Percentiles rank a stretch among this genome's conserved stretches.
These are phyloP conservation scores for Heterodera schachtii DNA, from an alignment of 1,140 invertebrate genomes.

Conservation along the genomic window DNA sequence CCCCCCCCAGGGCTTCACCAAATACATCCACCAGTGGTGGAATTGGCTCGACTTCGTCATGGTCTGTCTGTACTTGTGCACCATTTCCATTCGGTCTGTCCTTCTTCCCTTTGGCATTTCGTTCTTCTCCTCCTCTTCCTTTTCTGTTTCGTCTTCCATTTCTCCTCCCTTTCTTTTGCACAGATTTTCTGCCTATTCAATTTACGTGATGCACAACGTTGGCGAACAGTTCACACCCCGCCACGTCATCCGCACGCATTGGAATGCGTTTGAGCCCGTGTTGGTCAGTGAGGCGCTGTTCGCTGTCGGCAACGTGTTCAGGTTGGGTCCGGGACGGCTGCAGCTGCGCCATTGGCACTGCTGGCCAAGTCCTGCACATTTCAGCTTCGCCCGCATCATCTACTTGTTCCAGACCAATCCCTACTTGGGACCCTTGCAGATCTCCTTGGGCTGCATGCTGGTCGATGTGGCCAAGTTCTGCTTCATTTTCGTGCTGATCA, in stretches of 20 bases:
- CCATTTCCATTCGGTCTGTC: slow-evolving; percentile 67
- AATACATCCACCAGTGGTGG: slow-evolving; percentile 90
- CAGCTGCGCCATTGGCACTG: slow-evolving; percentile 67
- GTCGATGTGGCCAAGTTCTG: slow-evolving; percentile 71
- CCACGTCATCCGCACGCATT: slow-evolving; percentile 55
- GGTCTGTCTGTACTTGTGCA: slow-evolving; percentile 69
- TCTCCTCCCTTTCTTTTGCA: not conserved
- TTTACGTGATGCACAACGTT: slow-evolving; percentile 43
- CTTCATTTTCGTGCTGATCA: slow-evolving; percentile 70
- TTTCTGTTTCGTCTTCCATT: not conserved
- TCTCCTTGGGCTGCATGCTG: slow-evolving; percentile 71
- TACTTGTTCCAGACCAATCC: slow-evolving; percentile 69
- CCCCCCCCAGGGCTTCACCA: slow-evolving; percentile 74
- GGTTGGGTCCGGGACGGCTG: slow-evolving; percentile 63
- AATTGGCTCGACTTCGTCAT: slow-evolving; percentile 93
- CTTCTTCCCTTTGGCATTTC: slow-evolving; percentile 42
- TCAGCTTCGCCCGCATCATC: slow-evolving; percentile 61
- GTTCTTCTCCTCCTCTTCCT: not conserved
- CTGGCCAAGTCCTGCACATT: slow-evolving; percentile 62
- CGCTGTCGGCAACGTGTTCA: slow-evolving; percentile 68
- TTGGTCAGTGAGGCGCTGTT: slow-evolving; percentile 65
- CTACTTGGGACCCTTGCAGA: slow-evolving; percentile 69
- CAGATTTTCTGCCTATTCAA: slow-evolving; percentile 48
- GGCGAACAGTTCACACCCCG: slow-evolving; percentile 39
- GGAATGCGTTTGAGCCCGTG: slow-evolving; percentile 65